These are phyloP conservation scores for Xestia c-nigrum DNA, from an alignment of 2,888 invertebrate genomes.

Conservation along the genomic window DNA sequence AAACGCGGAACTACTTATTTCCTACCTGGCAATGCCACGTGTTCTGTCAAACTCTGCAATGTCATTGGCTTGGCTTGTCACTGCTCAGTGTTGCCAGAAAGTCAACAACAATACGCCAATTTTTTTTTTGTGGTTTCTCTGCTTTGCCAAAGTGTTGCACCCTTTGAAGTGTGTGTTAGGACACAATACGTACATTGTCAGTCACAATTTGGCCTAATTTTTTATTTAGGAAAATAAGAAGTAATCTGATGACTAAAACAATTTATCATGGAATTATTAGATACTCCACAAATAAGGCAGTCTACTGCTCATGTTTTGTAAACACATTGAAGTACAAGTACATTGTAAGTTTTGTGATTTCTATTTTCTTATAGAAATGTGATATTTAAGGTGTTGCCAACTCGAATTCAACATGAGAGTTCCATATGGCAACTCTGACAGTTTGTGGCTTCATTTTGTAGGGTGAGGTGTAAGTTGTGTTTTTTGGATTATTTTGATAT, in stretches of 20 bases:
- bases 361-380: neutral
- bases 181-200: no score
- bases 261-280: neutral
- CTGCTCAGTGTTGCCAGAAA: neutral
- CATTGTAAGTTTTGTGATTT: no score
- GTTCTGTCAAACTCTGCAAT: neutral
- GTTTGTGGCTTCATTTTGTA: conserved; percentile 88
- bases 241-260: neutral
- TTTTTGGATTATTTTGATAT: conserved; percentile 86
- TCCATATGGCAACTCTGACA: conserved; percentile 80
- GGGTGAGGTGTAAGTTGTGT: conserved; percentile 85
- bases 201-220: no score
- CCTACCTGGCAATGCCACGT: neutral
- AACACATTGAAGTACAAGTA: neutral
- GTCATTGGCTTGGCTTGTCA: neutral
- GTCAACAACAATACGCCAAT: neutral
- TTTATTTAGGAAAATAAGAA: no score
- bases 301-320: neutral
- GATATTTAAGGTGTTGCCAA: neutral
- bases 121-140: neutral
- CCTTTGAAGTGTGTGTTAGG: neutral
- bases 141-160: no score
- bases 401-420: neutral
- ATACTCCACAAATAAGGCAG: neutral
- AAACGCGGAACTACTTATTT: neutral